Evolutionary conservation across 2,888 invertebrate genomes (phyloP).

Genomic region (Bugulina stolonifera): DNA sequence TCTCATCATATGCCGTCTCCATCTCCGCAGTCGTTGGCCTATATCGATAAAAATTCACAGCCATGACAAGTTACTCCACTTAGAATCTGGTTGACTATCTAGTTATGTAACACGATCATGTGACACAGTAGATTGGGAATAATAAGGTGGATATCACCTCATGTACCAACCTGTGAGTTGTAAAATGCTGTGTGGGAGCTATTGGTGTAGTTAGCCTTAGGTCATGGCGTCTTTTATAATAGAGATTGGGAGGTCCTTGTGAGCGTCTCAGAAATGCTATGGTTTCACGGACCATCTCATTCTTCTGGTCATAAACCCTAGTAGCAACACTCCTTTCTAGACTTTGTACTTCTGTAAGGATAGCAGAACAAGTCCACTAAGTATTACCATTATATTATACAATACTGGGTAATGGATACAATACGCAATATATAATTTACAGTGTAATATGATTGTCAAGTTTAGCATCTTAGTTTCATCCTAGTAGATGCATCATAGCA

Average conservation of each 20-base stretch:
- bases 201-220: background rate
- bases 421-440: too few relatives aligned
- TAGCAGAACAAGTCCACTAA: too few relatives aligned
- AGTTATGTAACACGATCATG: background rate
- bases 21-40: constrained; percentile 24
- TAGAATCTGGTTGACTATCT: background rate
- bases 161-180: too few relatives aligned
- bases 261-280: constrained; percentile 45
- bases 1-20: background rate
- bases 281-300: constrained; percentile 40
- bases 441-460: background rate
- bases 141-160: too few relatives aligned
- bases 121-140: background rate
- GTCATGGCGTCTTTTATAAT: constrained; percentile 14
- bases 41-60: background rate
- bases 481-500: too few relatives aligned
- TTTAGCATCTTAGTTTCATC: too few relatives aligned
- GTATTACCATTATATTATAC: too few relatives aligned
- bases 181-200: background rate
- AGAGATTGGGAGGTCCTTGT: constrained; percentile 38
- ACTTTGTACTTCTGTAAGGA: constrained; percentile 33
- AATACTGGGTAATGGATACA: too few relatives aligned
- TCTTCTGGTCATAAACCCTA: constrained; percentile 39
- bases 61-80: too few relatives aligned
- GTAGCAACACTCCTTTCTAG: constrained; percentile 38